Conservation (phyloP, 2,797 vertebrate species). For the Poeciliopsis gracilis region DNA sequence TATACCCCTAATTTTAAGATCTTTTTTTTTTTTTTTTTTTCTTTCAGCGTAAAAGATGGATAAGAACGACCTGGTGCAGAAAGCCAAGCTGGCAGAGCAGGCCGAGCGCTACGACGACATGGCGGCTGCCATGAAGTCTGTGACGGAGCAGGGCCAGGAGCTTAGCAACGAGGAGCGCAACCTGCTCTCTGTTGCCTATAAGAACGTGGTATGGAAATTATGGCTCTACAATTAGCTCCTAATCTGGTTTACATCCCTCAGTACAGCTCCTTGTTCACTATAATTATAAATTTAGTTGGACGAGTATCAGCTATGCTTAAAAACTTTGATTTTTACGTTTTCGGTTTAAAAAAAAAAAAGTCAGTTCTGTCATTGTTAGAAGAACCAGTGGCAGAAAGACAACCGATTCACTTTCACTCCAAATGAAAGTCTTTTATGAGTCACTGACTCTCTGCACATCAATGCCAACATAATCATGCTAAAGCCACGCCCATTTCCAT, state of each 20-base stretch:
- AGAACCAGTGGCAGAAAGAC: background rate
- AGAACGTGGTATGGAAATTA: constrained; percentile 90
- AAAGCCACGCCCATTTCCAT: background rate
- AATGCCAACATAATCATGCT: too few relatives aligned
- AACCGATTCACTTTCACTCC: background rate
- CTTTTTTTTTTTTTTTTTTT: background rate
- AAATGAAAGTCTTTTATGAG: background rate
- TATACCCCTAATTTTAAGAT: background rate
- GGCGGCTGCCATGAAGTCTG: constrained; percentile 94
- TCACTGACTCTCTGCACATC: background rate
- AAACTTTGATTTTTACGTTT: background rate
- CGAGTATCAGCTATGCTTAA: background rate
- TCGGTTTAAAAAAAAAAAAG: background rate
- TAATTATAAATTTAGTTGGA: background rate
- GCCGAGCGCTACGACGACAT: constrained; percentile 99
- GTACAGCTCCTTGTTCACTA: background rate
- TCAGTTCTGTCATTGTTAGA: background rate
- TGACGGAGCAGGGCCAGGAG: constrained; percentile 90
- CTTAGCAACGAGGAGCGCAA: constrained; percentile 97
- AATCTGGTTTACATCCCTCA: background rate
- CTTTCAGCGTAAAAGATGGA: constrained; percentile 69
- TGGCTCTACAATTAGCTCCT: background rate
- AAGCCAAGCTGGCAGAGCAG: constrained; percentile 98
- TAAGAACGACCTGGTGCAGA: constrained; percentile 96
- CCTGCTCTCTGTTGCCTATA: constrained; percentile 97